Base-by-base conservation (phyloP, 2,888 invertebrate genomes). In the Brachyopa scutellaris region DNA sequence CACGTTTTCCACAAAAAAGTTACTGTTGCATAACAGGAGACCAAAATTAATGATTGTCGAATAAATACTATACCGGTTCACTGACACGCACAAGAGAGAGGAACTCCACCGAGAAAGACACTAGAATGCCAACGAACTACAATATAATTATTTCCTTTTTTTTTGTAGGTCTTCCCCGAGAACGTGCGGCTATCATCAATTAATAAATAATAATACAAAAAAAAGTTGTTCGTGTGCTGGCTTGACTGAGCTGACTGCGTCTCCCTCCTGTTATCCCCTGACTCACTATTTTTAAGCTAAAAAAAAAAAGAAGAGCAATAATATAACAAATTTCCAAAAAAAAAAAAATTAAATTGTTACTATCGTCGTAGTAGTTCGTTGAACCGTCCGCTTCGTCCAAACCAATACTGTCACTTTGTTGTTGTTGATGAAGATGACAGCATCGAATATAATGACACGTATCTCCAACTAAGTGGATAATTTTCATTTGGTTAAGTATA, bases 81-180 rank as follows among this genome's bases (percentile, higher is more conserved):
- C 31, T 64, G 64, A 38, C 49, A 47, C 15, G 38, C 64, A 38
- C 36, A 64, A 49, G n/a, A 38, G 8, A 15, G 13, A 45, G n/a
- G 11, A n/a, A 36, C 17, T 42, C 23, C 9, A 45, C 13, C 17
- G 33, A 38, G 51, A 38, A n/a, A n/a, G 15, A n/a, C 36, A 9
- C 45, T 4, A n/a, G 21, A 64, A 38, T 64, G 49, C 64, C 64
- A 64, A 64, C 51, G 64, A 64, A 64, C 64, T 64, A 38, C 23
- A 19, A 64, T n/a, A n/a, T 51, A 36, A 38, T 51, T 38, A 38
- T 64, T 49, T 62, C 36, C 23, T 26, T 62, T 33, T 61, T 45
- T 26, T 59, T 55, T 47, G 21, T 62, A 47, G 62, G 47, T 62
- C 62, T 62, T 62, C 61, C 33, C 62, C 33, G 15, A 47, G 9